Evolutionary conservation across 2,888 invertebrate genomes (phyloP).

Genomic region (Bellardia pandia): DNA sequence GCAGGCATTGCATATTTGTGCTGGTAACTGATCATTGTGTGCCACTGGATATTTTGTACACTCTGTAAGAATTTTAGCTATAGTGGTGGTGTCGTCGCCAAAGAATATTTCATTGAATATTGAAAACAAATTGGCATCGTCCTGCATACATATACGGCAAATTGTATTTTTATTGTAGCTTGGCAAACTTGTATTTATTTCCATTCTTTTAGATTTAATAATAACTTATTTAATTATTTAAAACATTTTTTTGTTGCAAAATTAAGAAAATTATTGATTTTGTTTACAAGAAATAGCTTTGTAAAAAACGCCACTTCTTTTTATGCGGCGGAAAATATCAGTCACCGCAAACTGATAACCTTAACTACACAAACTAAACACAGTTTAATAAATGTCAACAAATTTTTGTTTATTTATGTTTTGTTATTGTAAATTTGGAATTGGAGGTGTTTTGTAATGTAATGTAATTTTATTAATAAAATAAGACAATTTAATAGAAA

Average conservation of each 20-base stretch:
- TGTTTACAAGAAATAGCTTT: constrained; percentile 60
- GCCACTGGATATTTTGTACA: constrained; percentile 83
- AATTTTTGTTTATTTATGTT: constrained; percentile 11
- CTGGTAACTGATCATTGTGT: constrained; percentile 83
- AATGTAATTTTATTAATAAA: background rate
- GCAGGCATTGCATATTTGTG: constrained; percentile 82
- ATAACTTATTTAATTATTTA: constrained; percentile 27
- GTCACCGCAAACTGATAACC: constrained; percentile 16
- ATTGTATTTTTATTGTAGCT: constrained; percentile 65
- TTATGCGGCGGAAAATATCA: constrained; percentile 9
- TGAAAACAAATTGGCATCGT: constrained; percentile 76
- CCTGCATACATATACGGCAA: constrained; percentile 82
- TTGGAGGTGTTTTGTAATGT: background rate
- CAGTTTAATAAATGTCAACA: background rate
- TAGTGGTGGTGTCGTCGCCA: constrained; percentile 76
- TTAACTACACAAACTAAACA: constrained; percentile 2
- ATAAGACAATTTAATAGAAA: background rate
- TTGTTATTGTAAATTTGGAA: background rate
- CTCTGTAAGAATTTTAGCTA: constrained; percentile 80
- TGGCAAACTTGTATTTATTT: constrained; percentile 9
- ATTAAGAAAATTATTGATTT: constrained; percentile 59
- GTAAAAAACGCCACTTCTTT: constrained; percentile 46
- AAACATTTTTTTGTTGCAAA: constrained; percentile 52
- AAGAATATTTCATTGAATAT: constrained; percentile 79
- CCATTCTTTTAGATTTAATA: constrained; percentile 50